These are phyloP conservation scores for Solenopsis fugax DNA, from an alignment of 1,140 invertebrate species.

Conservation along the genomic window DNA sequence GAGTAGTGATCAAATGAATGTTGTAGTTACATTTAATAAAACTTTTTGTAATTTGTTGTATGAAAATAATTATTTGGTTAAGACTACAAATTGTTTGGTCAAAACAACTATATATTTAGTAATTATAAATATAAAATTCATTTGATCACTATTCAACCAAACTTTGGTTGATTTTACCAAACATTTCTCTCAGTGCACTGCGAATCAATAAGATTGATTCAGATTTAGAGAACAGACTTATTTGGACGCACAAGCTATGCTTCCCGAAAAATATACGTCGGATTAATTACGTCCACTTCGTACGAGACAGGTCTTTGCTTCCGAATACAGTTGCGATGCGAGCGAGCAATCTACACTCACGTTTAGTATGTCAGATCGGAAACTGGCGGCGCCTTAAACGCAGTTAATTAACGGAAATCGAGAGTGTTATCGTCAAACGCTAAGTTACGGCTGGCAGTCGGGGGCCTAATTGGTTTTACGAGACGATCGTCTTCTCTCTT, in stretches of 20 bases:
- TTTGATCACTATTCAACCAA: no score
- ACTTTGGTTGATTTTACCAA: no score
- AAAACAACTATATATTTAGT: no score
- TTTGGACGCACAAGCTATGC: background rate
- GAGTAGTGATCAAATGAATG: no score
- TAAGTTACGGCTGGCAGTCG: slow-evolving; percentile 28
- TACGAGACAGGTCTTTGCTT: background rate
- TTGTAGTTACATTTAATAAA: no score
- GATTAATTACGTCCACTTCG: background rate
- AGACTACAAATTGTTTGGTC: no score
- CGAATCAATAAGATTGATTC: no score
- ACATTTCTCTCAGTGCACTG: no score
- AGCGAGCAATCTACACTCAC: background rate
- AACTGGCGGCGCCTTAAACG: slow-evolving; percentile 24
- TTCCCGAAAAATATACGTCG: background rate
- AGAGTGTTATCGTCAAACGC: slow-evolving; percentile 46
- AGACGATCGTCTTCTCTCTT: slow-evolving; percentile 7
- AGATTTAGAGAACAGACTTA: no score
- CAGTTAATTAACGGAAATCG: slow-evolving; percentile 59
- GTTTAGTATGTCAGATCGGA: slow-evolving; percentile 33
- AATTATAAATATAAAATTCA: no score
- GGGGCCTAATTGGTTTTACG: slow-evolving; percentile 54
- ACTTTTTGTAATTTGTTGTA: no score
- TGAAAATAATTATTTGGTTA: no score
- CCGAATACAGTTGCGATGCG: background rate